Evolutionary conservation across 1,140 invertebrate species (phyloP).

Genomic region (Lineus longissimus): DNA sequence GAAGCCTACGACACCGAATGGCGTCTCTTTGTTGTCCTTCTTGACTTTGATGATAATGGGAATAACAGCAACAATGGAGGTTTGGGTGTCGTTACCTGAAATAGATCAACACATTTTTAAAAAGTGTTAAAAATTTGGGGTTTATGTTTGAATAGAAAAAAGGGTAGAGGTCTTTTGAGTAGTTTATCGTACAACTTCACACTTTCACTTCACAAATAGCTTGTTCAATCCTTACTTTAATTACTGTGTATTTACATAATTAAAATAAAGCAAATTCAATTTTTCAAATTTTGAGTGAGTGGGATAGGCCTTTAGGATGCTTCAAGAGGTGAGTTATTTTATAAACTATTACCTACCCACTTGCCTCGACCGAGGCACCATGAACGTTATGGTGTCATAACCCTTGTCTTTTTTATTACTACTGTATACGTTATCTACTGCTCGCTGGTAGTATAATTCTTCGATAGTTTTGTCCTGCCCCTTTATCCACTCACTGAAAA

Average conservation of each 20-base stretch:
- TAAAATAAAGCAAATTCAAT: too few species aligned
- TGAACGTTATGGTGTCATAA: conserved; percentile 78
- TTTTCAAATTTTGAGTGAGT: too few species aligned
- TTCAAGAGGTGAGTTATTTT: neutral
- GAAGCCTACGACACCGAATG: neutral
- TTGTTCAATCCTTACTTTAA: too few species aligned
- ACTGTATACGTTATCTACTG: conserved; percentile 60
- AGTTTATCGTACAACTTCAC: too few species aligned
- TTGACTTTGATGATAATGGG: neutral
- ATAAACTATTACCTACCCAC: conserved; percentile 39
- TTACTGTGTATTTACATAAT: too few species aligned
- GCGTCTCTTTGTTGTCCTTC: neutral
- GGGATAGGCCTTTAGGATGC: too few species aligned
- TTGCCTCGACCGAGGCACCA: conserved; percentile 78
- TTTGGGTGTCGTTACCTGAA: neutral
- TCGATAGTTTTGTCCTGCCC: conserved; percentile 78
- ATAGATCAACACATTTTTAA: neutral
- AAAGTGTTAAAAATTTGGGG: neutral
- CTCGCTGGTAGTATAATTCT: conserved; percentile 85
- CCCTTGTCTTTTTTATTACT: conserved; percentile 58
- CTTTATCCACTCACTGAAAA: conserved; percentile 74
- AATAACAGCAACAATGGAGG: neutral
- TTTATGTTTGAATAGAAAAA: neutral
- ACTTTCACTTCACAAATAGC: too few species aligned
- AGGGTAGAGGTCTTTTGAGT: too few species aligned